Evolutionary conservation across 2,888 invertebrate species (phyloP).

Genomic region (Epirrhoe tristata): DNA sequence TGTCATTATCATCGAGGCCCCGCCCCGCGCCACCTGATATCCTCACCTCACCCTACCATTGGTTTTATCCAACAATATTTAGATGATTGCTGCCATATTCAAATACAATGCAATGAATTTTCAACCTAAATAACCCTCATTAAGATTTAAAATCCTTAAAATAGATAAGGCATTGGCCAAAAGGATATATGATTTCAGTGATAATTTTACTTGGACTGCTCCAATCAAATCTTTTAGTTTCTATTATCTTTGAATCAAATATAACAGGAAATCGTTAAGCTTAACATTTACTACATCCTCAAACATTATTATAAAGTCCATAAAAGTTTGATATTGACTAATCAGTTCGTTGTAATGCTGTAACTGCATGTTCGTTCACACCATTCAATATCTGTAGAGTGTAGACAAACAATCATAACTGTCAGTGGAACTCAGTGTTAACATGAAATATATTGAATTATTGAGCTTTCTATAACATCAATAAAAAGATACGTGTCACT

Average conservation of each 20-base stretch:
- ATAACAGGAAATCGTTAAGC: neutral
- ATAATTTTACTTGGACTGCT: slow-evolving; percentile 5
- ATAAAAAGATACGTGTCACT: slow-evolving; percentile 85
- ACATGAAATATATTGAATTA: slow-evolving; percentile 81
- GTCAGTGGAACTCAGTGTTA: slow-evolving; percentile 71
- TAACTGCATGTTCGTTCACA: slow-evolving; percentile 6
- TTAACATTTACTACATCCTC: slow-evolving; percentile 2
- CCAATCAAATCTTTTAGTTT: slow-evolving; percentile 5
- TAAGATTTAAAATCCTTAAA: slow-evolving; percentile 19
- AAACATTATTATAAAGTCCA: slow-evolving; percentile 3
- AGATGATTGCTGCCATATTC: slow-evolving; percentile 5
- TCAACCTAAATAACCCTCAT: slow-evolving; percentile 1
- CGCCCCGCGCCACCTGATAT: slow-evolving; percentile 45
- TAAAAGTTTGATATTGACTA: slow-evolving; percentile 9
- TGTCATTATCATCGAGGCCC: slow-evolving; percentile 44
- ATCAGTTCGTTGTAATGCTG: slow-evolving; percentile 14
- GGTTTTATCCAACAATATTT: slow-evolving; percentile 15
- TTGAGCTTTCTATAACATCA: slow-evolving; percentile 82
- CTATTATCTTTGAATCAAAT: slow-evolving; percentile 7
- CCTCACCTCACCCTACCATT: slow-evolving; percentile 38
- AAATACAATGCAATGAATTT: neutral
- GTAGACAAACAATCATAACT: slow-evolving; percentile 47
- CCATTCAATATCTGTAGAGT: slow-evolving; percentile 19
- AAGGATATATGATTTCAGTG: neutral
- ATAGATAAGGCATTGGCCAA: slow-evolving; percentile 3